Conservation (phyloP, 2,797 vertebrate species). For the Sylvia borin region DNA sequence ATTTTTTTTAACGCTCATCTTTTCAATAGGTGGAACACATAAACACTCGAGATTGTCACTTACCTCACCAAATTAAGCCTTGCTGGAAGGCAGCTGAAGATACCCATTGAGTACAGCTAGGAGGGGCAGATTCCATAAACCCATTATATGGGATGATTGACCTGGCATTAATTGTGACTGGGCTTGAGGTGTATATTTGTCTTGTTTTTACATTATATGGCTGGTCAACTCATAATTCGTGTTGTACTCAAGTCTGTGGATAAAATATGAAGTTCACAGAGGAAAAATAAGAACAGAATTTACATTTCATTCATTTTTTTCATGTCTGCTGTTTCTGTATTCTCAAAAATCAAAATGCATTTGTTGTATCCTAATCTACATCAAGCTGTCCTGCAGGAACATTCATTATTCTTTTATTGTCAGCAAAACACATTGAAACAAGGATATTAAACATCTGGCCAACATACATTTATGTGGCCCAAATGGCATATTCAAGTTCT, state of each 20-base stretch:
- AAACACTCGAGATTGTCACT: neutral
- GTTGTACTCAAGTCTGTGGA: neutral
- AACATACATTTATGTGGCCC: conserved; percentile 49
- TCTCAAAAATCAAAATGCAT: conserved; percentile 2
- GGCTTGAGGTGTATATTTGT: neutral
- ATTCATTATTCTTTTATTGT: conserved; percentile 46
- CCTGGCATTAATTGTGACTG: neutral
- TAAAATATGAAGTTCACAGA: conserved; percentile 20
- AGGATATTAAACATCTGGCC: conserved; percentile 59
- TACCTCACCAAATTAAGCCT: neutral
- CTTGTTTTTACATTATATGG: conserved; percentile 6
- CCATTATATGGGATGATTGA: neutral
- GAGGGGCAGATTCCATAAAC: neutral
- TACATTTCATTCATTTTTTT: conserved; percentile 26
- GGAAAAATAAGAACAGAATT: conserved; percentile 37
- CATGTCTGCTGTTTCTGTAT: neutral
- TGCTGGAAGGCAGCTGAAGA: neutral
- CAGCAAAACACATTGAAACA: conserved; percentile 53
- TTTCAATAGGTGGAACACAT: neutral
- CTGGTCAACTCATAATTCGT: neutral
- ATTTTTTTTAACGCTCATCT: neutral
- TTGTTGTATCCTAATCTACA: conserved; percentile 47
- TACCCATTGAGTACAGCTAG: neutral
- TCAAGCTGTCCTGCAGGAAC: conserved; percentile 39
- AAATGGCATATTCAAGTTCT: conserved; percentile 43